Percentiles rank a stretch among this genome's conserved stretches.
Conservation (phyloP, 2,888 invertebrate genomes). For the Ophion ellenae region DNA sequence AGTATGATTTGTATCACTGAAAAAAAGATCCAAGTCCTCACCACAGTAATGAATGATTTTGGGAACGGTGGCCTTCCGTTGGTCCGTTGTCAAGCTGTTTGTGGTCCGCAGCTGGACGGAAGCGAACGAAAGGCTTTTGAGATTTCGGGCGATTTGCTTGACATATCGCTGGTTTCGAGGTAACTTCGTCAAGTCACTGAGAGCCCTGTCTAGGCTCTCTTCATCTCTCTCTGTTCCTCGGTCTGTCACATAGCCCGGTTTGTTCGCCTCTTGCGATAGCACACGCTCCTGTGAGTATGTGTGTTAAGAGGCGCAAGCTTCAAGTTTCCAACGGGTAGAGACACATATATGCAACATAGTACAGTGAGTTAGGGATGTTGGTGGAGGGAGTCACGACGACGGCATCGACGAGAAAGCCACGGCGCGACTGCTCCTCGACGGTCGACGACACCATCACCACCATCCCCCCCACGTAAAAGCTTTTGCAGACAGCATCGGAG, state of each 20-base stretch:
- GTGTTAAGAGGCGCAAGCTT: conserved; percentile 33
- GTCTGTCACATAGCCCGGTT: conserved; percentile 5
- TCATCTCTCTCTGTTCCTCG: not conserved
- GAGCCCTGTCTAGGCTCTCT: conserved; percentile 10
- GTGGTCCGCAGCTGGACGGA: conserved; percentile 2
- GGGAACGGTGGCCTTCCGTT: too few relatives aligned
- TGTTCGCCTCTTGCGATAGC: conserved; percentile 37
- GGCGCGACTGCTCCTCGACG: conserved; percentile 52
- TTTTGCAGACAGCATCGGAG: conserved; percentile 56
- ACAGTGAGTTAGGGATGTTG: not conserved
- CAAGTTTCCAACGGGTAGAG: conserved; percentile 4
- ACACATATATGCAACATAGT: not conserved
- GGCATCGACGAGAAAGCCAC: conserved; percentile 32
- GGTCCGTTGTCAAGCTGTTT: too few relatives aligned
- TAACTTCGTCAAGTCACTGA: conserved; percentile 36
- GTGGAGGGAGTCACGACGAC: conserved; percentile 25
- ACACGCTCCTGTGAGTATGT: conserved; percentile 18
- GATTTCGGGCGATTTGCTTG: conserved; percentile 29
- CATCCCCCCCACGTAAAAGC: conserved; percentile 50
- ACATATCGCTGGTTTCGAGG: conserved; percentile 15
- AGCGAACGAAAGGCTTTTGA: conserved; percentile 25
- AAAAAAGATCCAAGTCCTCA: too few relatives aligned
- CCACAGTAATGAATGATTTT: too few relatives aligned
- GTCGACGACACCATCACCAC: conserved; percentile 33
- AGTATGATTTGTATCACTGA: too few relatives aligned